Base-by-base conservation (phyloP, 2,113 vertebrate genomes). In the Scomber scombrus region DNA sequence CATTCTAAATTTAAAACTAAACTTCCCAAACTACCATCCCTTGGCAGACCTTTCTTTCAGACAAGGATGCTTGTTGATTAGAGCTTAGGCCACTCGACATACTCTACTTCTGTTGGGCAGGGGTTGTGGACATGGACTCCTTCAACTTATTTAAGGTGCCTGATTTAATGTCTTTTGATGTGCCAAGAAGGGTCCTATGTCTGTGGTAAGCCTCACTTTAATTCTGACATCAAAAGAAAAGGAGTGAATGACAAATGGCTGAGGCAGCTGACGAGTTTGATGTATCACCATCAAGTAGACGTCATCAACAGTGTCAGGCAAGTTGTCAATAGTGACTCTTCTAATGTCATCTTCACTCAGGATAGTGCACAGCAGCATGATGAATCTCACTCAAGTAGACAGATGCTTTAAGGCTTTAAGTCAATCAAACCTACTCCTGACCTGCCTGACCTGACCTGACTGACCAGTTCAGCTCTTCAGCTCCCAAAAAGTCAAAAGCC, bases 381-480 rank as follows among this genome's bases (percentile, higher is more conserved):
- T 78, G 26, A 69, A 29, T 40, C 65, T 16, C 23, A 16, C 3
- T 4, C 3, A 47, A 71, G 46, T 6, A 40, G 72, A 55, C 2
- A 1, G 50, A n/a, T 11, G 78, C 79, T 78, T 82, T 70, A 78
- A 90, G 92, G 78, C 79, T 78, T 82, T 70, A 78, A 90, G 92
- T 93, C 88, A 85, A 75, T 93, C 89, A 86, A 29, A 60, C 67
- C 73, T 71, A 87, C 74, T 85, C 86, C 69, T 26, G 23, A 26
- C 23, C 23, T 26, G 23, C 2, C 23, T 26, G 23, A 26, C 61
- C 60, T n/a, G n/a, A n/a, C 23, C 23, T 26, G 23, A 26, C 23
- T 26, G 23, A 26, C 61, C 60, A 65, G 40, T 71, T 79, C 76
- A 16, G 55, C 61, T 84, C 75, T 77, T 12, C 70, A 66, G 29